Percentiles rank a stretch among this genome's conserved stretches.
Evolutionary conservation across 1,140 invertebrate species (phyloP).

Genomic region (Calliopsis andreniformis): DNA sequence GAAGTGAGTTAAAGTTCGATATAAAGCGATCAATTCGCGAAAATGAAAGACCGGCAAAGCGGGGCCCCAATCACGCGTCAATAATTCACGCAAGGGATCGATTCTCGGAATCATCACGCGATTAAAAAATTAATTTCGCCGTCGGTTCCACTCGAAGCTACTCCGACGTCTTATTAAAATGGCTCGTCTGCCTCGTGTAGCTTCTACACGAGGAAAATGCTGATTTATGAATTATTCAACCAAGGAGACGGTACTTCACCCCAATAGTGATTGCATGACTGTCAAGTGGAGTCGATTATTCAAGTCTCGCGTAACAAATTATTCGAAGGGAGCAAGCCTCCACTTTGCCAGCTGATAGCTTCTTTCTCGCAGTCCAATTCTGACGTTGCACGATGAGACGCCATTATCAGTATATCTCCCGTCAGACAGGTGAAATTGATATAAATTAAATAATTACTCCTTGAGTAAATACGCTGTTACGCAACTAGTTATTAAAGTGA

Average conservation of each 20-base stretch:
- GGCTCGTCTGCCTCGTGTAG: no score
- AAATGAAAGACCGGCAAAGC: background rate
- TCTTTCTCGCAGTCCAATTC: constrained; percentile 1
- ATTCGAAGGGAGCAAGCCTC: background rate
- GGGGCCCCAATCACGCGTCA: background rate
- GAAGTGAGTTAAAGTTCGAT: background rate
- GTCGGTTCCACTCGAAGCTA: background rate
- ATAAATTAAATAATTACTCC: constrained; percentile 30
- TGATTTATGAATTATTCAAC: background rate
- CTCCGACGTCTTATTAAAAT: background rate
- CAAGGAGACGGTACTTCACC: background rate
- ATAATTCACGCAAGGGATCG: constrained; percentile 8
- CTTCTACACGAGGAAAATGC: background rate
- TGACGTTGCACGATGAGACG: no score
- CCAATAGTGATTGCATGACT: background rate
- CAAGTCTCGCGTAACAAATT: background rate
- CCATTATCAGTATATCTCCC: background rate
- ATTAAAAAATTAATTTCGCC: constrained; percentile 20
- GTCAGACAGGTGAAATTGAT: constrained; percentile 1
- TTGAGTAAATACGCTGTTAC: background rate
- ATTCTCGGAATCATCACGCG: background rate
- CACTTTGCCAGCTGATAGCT: background rate
- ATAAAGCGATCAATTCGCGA: constrained; percentile 42
- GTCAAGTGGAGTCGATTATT: constrained; percentile 4
- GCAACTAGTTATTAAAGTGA: background rate